A percentile compares a stretch with the other conserved stretches of the same genome.
Evolutionary conservation across 2,888 invertebrate species (phyloP).

Genomic region (Rhingia rostrata): DNA sequence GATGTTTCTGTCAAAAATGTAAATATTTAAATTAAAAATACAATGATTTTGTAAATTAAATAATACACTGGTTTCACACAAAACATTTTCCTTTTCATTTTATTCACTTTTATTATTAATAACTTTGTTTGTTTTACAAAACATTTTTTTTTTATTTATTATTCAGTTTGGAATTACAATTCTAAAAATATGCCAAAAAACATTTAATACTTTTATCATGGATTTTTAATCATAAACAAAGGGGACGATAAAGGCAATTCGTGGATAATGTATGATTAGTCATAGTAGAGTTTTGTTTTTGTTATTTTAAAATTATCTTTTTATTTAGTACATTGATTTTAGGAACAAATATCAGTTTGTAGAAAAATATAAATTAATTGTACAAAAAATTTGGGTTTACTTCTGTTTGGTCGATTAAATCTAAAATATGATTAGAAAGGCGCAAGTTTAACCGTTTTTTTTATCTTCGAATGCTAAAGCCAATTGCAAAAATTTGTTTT

Average conservation of each 20-base stretch:
- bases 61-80: neutral
- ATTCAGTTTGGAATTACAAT: slow-evolving; percentile 68
- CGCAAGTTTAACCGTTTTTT: neutral
- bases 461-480: slow-evolving; percentile 22
- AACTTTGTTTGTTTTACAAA: slow-evolving; percentile 64
- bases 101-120: slow-evolving; percentile 60
- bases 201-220: slow-evolving; percentile 37
- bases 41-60: too few relatives aligned
- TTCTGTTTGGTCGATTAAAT: slow-evolving; percentile 46
- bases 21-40: too few relatives aligned
- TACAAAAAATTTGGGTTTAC: slow-evolving; percentile 13
- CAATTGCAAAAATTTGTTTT: slow-evolving; percentile 14
- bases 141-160: slow-evolving; percentile 44
- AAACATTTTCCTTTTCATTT: slow-evolving; percentile 22
- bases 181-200: slow-evolving; percentile 73
- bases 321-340: slow-evolving; percentile 37
- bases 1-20: too few relatives aligned
- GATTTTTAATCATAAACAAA: slow-evolving; percentile 33
- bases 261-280: slow-evolving; percentile 43
- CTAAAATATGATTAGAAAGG: slow-evolving; percentile 19
- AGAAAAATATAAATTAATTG: slow-evolving; percentile 62
- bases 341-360: slow-evolving; percentile 62
- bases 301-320: slow-evolving; percentile 9
- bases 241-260: slow-evolving; percentile 51
- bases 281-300: neutral